Evolutionary conservation across 2,113 vertebrate genomes (phyloP), one percentile per base, ranked within the genome.

Genomic region (Beaufortia kweichowensis): DNA sequence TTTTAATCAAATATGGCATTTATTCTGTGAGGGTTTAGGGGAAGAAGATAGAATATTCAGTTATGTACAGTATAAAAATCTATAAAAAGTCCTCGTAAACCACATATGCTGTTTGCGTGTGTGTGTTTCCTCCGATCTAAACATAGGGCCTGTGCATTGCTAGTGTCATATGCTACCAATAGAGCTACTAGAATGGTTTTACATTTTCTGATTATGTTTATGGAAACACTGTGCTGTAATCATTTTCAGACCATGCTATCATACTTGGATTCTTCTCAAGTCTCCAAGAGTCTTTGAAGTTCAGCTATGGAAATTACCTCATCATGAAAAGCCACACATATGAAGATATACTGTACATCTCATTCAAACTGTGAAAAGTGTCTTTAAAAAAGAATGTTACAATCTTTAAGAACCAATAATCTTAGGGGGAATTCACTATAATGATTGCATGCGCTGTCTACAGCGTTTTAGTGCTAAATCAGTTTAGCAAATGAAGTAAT

Each of bases 341-440:
- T 75, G 24, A 56, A 62, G 28, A n/a, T 31, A 19, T 23, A n/a
- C n/a, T n/a, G n/a, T n/a, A 57, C 39, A 66, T 62, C 64, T 79
- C 6, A 28, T 28, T 43, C 39, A 41, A 33, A 74, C 14, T 55
- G 39, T 15, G 26, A 66, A 60, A 62, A 15, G 24, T 41, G 61
- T 28, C 6, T 24, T 43, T 29, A 43, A 24, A 73, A 59, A 9
- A 31, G 19, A 74, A 55, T 31, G 6, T 57, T 56, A 35, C 61
- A 31, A 55, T 24, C 24, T 72, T 17, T 62, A 11, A 10, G 63
- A 48, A 80, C 23, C 64, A 26, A 56, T 17, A 28, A 8, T 65
- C 29, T 60, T 28, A 41, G 8, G 9, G 9, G 35, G 35, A 39
- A 39, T 2, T 10, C 35, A 10, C 35, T 39, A 39, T 39, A 10